phyloP scores from a whole-genome alignment of 1,140 invertebrate genomes.

The Pemphigus obesinymphae region DNA sequence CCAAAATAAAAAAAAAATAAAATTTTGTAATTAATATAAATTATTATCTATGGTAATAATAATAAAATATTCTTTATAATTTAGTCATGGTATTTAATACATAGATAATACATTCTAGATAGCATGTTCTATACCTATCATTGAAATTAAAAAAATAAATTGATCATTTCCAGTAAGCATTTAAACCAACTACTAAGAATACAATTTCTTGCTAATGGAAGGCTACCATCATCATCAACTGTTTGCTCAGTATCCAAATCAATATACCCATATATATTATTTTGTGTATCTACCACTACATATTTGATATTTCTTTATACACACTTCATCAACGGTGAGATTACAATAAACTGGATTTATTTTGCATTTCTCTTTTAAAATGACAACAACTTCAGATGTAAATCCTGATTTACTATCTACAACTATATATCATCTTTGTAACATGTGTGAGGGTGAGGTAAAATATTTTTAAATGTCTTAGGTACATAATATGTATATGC shows the following conservation, averaged over 20 bases:
- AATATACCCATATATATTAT: background rate
- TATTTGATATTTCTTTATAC: background rate
- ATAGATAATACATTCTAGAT: too few relatives aligned
- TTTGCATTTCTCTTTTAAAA: background rate
- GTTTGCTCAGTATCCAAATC: background rate
- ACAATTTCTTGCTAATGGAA: background rate
- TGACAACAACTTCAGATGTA: background rate
- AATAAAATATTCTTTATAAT: too few relatives aligned
- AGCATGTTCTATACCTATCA: background rate
- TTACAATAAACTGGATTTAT: background rate
- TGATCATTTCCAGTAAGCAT: constrained; percentile 28
- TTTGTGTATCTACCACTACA: background rate
- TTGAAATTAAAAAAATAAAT: constrained; percentile 25
- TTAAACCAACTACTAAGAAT: constrained; percentile 8
- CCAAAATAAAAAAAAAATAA: too few relatives aligned
- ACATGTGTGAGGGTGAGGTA: background rate
- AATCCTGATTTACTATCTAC: background rate
- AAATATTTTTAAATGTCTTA: background rate
- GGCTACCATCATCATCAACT: background rate
- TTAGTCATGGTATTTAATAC: too few relatives aligned
- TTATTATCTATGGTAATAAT: too few relatives aligned
- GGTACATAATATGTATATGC: background rate
- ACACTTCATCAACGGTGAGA: background rate
- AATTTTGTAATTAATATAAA: too few relatives aligned
- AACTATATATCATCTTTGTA: background rate